These are phyloP conservation scores for Sweltsa coloradensis DNA, from an alignment of 1,140 invertebrate genomes.

Conservation along the genomic window DNA sequence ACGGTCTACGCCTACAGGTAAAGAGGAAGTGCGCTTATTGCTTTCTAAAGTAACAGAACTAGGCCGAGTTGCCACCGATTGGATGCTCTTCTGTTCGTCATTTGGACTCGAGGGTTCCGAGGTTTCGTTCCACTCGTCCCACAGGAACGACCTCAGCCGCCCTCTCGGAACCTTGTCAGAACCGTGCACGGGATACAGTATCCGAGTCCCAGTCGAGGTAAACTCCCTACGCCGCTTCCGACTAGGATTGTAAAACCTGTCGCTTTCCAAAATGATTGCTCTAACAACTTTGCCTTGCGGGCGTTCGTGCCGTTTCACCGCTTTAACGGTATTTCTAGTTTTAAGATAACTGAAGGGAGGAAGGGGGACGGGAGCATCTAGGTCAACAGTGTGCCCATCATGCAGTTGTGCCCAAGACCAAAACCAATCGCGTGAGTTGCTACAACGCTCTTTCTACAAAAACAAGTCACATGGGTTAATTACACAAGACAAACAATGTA, in stretches of 20 bases:
- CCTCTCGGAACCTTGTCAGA: neutral
- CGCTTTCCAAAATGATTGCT: conserved; percentile 26
- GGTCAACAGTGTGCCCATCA: no score
- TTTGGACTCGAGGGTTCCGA: conserved; percentile 3
- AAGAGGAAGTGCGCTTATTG: no score
- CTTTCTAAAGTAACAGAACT: no score
- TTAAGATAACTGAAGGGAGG: no score
- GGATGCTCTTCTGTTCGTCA: neutral
- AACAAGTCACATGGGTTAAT: no score
- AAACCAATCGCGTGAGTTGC: no score
- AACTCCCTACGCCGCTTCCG: conserved; percentile 23
- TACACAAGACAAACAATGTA: no score
- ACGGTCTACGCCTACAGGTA: no score
- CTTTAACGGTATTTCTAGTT: conserved; percentile 7
- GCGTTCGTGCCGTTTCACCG: conserved; percentile 11
- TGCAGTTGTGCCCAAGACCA: no score
- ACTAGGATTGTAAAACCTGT: conserved; percentile 29
- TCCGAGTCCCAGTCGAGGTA: conserved; percentile 27
- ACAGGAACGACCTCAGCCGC: conserved; percentile 21
- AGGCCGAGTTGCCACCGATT: no score
- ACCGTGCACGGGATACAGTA: conserved; percentile 17
- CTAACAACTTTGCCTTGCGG: conserved; percentile 20
- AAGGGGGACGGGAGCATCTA: no score
- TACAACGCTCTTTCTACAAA: no score
- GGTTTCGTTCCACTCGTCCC: conserved; percentile 17